Evolutionary conservation across 2,113 vertebrate genomes (phyloP), one percentile per base, ranked within the genome.

Genomic region (Gadus chalcogrammus): DNA sequence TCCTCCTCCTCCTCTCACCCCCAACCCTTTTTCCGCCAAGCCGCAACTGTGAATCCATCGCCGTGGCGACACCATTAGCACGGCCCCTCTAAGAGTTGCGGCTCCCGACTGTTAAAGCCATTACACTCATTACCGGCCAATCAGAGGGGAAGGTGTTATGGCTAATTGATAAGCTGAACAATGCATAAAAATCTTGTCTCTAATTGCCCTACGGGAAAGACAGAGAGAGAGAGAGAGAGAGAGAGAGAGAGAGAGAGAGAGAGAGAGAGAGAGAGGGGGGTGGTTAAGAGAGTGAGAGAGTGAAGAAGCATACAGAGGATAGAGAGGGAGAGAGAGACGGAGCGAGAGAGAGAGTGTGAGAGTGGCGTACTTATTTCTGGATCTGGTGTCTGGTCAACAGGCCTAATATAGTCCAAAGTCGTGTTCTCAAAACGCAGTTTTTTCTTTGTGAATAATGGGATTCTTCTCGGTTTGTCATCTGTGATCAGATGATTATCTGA

Each of bases 81-180:
- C 90, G 89, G 92, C 92, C 93, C 92, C 95, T 97, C 96, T 98
- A 96, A 97, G 94, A 96, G 94, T 95, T 95, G 93, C 93, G 93
- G 92, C 94, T 96, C 94, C 92, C 94, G 94, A 92, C 94, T 94
- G 93, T 93, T 97, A 95, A 94, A 94, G 93, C 94, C 94, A 94
- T 95, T 97, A 95, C 94, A 94, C 96, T 97, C 94, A 94, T 96
- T 95, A 93, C 85, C 91, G 89, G 81, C 94, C 94, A 93, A 86
- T 94, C 93, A 94, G 94, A 94, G 82, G 83, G 83, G 82, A 93
- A 93, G 92, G 92, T 95, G 94, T 95, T 95, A 93, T 93, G 93
- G 95, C 95, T 97, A 97, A 94, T 93, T 94, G 93, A 95, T 91
- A 93, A 94, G 93, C 87, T 81, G 87, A 91, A 91, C 88, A 91